Evolutionary conservation across 2,888 invertebrate species (phyloP), one percentile per base, ranked within the genome.

Genomic region (Junonia oenone): DNA sequence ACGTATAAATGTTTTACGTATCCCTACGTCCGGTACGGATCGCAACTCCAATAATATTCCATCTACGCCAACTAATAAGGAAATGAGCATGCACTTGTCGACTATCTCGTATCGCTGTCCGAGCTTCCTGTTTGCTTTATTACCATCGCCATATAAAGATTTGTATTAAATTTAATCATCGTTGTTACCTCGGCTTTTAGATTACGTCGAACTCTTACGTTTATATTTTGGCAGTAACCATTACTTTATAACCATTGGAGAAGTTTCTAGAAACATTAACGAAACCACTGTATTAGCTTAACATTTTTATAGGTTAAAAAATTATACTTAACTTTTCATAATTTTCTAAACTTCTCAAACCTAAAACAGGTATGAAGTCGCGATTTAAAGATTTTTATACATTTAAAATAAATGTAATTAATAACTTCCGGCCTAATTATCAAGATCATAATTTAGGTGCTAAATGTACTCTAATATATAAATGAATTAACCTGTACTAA

Each of bases 1-100:
- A 59, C 14, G 37, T 47, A 48, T 38, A 48, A 46, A 51, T 55
- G 38, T 48, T 52, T 47, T 52, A 46, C 45, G 51, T 51, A 46
- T 55, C 46, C 43, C 40, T 35, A 27, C 43, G 47, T 56, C 55
- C 57, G 55, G 56, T 19, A 40, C 58, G 49, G 50, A 53, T 56
- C 51, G 55, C 38, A 58, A 61, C 58, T 62, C 56, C 56, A 61
- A 61, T 62, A 65, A 60, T 65, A 65, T 66, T 61, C 62, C 62
- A 64, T 62, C 64, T 64, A 68, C 64, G 64, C 62, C 57, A 63
- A 66, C 69, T 70, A 70, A 69, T 68, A 69, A 70, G 68, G 70
- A 70, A 69, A 68, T 69, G 70, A 67, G 66, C 68, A 62, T 66
- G 66, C 66, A 70, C 69, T 68, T 68, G 68, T 60, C 66, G 64